phyloP scores from a whole-genome alignment of 2,113 vertebrate genomes.

The Saguinus imperator region DNA sequence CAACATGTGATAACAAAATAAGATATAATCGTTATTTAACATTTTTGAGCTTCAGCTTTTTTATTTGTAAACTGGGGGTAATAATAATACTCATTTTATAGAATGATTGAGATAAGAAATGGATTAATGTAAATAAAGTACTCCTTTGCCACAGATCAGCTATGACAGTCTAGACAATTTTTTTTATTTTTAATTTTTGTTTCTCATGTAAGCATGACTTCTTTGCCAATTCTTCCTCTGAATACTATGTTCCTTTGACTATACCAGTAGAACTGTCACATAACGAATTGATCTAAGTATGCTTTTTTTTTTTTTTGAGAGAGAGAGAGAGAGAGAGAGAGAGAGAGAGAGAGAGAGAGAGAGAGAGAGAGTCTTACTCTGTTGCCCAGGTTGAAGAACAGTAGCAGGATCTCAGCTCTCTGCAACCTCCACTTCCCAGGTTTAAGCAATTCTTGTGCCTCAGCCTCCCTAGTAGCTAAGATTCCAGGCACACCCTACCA shows the following conservation, averaged over 20 bases:
- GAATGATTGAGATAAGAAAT: not conserved
- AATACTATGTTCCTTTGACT: not conserved
- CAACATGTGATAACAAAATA: not conserved
- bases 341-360: no score
- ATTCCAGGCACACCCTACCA: no score
- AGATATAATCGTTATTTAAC: not conserved
- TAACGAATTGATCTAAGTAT: not conserved
- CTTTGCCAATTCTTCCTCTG: not conserved
- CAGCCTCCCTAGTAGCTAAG: no score
- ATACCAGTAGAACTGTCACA: not conserved
- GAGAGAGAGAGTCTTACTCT: no score
- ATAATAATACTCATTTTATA: not conserved
- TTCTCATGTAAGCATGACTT: not conserved
- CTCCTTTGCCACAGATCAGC: not conserved
- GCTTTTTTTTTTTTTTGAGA: no score
- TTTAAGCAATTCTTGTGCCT: no score
- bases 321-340: no score
- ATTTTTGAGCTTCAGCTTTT: not conserved
- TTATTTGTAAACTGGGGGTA: not conserved
- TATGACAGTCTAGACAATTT: not conserved
- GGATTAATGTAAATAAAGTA: not conserved
- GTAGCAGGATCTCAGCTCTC: no score
- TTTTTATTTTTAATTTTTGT: not conserved
- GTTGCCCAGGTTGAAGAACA: no score
- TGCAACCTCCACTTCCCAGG: no score